Evolutionary conservation across 2,888 invertebrate genomes (phyloP).

Genomic region (Cremastinae sp.): DNA sequence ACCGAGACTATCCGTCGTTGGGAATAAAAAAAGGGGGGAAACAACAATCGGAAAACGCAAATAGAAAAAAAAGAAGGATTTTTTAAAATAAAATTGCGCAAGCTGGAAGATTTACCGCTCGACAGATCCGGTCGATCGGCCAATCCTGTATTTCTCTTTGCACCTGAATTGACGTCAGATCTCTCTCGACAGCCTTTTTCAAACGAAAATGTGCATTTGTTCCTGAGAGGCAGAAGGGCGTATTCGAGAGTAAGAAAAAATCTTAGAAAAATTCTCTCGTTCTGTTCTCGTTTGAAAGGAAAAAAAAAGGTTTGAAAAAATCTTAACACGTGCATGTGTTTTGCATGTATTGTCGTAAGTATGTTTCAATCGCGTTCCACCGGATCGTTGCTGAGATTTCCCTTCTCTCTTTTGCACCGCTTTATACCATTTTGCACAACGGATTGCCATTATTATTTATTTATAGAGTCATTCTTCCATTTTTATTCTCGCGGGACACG

Average conservation of each 20-base stretch:
- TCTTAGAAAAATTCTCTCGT: background rate
- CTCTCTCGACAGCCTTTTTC: background rate
- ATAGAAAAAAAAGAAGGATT: conserved; percentile 11
- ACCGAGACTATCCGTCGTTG: conserved; percentile 17
- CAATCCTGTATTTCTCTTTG: conserved; percentile 16
- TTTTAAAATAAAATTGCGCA: conserved; percentile 38
- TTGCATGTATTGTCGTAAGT: conserved; percentile 30
- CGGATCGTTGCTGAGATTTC: conserved; percentile 9
- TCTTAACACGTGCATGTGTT: background rate
- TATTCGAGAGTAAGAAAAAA: background rate
- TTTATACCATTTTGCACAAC: background rate
- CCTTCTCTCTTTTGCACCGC: conserved; percentile 3
- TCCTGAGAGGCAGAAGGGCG: conserved; percentile 11
- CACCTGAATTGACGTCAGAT: background rate
- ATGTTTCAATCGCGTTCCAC: conserved; percentile 25
- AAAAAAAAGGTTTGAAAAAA: background rate
- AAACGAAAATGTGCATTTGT: background rate
- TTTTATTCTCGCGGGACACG: conserved; percentile 62
- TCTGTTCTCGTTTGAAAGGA: background rate
- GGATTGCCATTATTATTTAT: conserved; percentile 75
- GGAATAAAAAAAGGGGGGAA: conserved; percentile 4
- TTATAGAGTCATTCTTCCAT: conserved; percentile 77
- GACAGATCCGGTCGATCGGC: conserved; percentile 30
- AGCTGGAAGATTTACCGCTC: conserved; percentile 52
- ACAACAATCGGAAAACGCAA: background rate